Evolutionary conservation across 2,888 invertebrate genomes (phyloP).

Genomic region (Drosophila multiciliata): DNA sequence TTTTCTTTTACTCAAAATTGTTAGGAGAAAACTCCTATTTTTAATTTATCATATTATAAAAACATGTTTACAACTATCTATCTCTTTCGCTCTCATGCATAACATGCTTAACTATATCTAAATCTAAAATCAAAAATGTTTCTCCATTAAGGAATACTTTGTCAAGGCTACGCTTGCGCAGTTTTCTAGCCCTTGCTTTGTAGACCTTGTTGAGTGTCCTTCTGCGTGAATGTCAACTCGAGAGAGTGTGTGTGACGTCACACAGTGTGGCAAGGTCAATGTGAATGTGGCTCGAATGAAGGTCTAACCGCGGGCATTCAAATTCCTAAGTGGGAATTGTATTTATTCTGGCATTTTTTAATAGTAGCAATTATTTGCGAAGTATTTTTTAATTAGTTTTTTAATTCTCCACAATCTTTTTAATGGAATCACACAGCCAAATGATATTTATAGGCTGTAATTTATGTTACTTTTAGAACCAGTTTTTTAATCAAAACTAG

Average conservation of each 20-base stretch:
- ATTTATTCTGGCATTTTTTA: conserved; percentile 30
- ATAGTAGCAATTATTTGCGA: neutral
- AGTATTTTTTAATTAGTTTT: neutral
- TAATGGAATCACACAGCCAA: neutral
- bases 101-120: conserved; percentile 8
- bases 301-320: conserved; percentile 11
- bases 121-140: conserved; percentile 3
- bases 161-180: conserved; percentile 62
- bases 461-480: neutral
- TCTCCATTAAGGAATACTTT: conserved; percentile 15
- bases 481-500: neutral
- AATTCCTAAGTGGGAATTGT: neutral
- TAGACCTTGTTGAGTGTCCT: conserved; percentile 37
- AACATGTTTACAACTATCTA: conserved; percentile 4
- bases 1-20: conserved; percentile 3
- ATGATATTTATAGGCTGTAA: neutral
- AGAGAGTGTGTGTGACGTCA: conserved; percentile 36
- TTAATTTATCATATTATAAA: conserved; percentile 17
- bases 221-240: conserved; percentile 36
- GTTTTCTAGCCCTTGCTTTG: neutral
- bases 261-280: conserved; percentile 27
- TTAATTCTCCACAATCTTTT: neutral
- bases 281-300: conserved; percentile 12
- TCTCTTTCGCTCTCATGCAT: conserved; percentile 2
- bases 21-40: neutral